Evolutionary conservation across 2,797 vertebrate species (phyloP).

Genomic region (Salarias fasciatus): DNA sequence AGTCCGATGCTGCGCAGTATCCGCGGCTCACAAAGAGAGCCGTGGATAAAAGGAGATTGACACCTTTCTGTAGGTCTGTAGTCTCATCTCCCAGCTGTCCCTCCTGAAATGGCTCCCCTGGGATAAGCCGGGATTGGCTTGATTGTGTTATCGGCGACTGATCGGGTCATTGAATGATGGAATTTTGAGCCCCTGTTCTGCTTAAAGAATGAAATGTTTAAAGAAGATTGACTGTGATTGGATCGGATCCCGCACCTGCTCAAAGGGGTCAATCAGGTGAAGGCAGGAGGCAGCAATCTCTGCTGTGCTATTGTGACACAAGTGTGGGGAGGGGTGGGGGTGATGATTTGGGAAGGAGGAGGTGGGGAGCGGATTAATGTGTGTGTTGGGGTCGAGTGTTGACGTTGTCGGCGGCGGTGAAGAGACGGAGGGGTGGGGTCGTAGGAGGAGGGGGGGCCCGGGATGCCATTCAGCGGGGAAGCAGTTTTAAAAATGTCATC

Average conservation of each 20-base stretch:
- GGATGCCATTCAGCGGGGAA: conserved; percentile 69
- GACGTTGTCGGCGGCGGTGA: conserved; percentile 38
- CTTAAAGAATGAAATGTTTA: conserved; percentile 81
- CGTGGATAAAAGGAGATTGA: conserved; percentile 76
- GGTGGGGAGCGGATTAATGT: conserved; percentile 60
- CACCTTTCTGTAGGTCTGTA: conserved; percentile 72
- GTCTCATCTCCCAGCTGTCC: conserved; percentile 76
- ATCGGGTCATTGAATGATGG: conserved; percentile 82
- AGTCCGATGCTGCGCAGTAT: conserved; percentile 27
- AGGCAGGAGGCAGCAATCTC: conserved; percentile 74
- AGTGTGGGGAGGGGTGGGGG: conserved; percentile 32
- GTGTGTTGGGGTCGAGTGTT: conserved; percentile 57
- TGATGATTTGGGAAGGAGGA: conserved; percentile 6
- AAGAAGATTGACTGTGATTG: conserved; percentile 84
- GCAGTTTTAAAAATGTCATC: conserved; percentile 79
- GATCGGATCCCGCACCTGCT: conserved; percentile 81
- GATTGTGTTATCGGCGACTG: conserved; percentile 80
- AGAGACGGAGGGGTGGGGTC: conserved; percentile 39
- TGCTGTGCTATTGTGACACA: conserved; percentile 70
- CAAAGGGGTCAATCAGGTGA: conserved; percentile 75
- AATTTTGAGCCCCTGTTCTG: conserved; percentile 79
- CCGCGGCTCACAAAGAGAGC: conserved; percentile 59
- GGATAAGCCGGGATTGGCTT: conserved; percentile 79
- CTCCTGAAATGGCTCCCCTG: conserved; percentile 74
- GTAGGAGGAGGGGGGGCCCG: conserved; percentile 2